Base-by-base conservation (phyloP, 2,888 invertebrate genomes). In the Ophioninae sp. region DNA sequence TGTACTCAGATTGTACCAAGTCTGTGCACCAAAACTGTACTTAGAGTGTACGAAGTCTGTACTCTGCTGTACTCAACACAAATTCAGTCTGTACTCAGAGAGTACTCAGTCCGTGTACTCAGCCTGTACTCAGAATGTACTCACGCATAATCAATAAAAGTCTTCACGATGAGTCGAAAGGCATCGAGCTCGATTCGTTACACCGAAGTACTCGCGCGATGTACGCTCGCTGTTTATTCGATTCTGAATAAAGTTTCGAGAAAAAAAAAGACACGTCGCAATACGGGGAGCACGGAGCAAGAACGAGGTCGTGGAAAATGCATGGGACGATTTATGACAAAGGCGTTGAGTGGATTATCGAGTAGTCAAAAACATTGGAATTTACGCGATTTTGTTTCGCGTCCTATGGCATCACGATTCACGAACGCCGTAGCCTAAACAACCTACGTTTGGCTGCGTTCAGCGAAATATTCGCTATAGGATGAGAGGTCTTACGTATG, bases 401-500 rank as follows among this genome's bases (percentile, higher is more conserved):
- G 61, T 39, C 17, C n/a, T 21, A 65, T n/a, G 41, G 7, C 61
- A 44, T 62, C 10, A 50, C 44, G 61, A 76, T 77, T 77, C 76
- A 72, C 76, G 76, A 80, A 76, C 67, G 68, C 13, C n/a, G 37
- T 39, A 8, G 37, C 50, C 50, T 44, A 72, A 39, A 59, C n/a
- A 20, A 74, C 64, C 17, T 44, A 50, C 20, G 59, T 61, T 80
- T 83, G 79, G 72, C 67, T 83, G 41, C 64, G 50, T 64, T 41
- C 69, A 67, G 73, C 57, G 62, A 80, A 62, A 80, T 67, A 62
- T 75, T 56, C 37, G 70, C 70, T 64, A 39, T 30, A 8, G 68
- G 73, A 69, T 82, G 69, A 78, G 74, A 57, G 57, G 57, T 41
- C 68, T 73, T 50, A 10, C 61, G 72, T 74, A 74, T 64, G 64